phyloP scores from a whole-genome alignment of 2,113 vertebrate genomes.

The Rhinopithecus roxellana region DNA sequence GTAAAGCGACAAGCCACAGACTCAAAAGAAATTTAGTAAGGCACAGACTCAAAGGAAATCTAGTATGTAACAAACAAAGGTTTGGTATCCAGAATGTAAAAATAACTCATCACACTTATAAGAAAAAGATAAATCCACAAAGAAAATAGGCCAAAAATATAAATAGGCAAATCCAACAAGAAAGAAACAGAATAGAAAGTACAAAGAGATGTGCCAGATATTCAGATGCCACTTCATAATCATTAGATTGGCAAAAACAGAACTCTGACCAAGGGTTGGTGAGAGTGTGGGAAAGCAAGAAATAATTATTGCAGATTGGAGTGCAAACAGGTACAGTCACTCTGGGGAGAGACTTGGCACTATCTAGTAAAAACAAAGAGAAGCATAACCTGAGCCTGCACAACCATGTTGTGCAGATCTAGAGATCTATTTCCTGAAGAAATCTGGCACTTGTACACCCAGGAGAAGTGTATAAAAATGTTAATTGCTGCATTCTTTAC shows the following conservation, averaged over 20 bases:
- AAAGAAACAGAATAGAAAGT: neutral
- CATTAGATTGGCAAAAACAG: neutral
- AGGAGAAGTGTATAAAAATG: neutral
- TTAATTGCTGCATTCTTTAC: neutral
- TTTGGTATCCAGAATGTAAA: constrained; percentile 13
- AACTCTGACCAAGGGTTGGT: neutral
- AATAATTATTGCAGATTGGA: neutral
- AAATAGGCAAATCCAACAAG: neutral
- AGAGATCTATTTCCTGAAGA: neutral
- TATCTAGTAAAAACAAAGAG: neutral
- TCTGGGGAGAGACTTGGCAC: neutral
- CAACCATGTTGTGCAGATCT: too few relatives aligned
- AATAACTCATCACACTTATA: neutral
- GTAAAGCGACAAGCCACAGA: neutral
- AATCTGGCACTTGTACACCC: neutral
- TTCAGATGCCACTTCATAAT: neutral
- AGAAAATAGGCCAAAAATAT: neutral
- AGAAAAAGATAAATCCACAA: neutral
- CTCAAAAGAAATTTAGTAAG: neutral
- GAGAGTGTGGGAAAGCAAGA: neutral
- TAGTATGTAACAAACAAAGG: neutral
- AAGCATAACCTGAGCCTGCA: neutral
- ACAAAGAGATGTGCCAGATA: neutral
- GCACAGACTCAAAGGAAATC: neutral
- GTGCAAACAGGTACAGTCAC: neutral